Conservation (phyloP, 2,888 invertebrate genomes). For the Tanytarsus gracilentus region DNA sequence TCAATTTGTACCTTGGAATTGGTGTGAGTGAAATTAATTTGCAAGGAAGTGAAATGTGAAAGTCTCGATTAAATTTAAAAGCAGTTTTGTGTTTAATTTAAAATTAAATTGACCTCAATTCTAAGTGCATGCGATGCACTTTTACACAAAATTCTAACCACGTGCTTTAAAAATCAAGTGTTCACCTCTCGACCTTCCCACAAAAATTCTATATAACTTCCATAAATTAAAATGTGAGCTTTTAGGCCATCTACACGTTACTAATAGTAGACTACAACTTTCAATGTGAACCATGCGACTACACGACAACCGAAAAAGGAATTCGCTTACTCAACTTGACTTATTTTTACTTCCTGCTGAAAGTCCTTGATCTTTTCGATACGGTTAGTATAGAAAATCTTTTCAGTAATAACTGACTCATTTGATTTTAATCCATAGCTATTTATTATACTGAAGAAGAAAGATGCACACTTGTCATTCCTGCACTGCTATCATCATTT, state of each 20-base stretch:
- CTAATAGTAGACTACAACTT: background rate
- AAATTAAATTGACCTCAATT: too few relatives aligned
- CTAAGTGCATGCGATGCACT: too few relatives aligned
- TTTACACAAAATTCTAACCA: too few relatives aligned
- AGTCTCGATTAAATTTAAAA: too few relatives aligned
- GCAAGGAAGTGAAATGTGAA: too few relatives aligned
- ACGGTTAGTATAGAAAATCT: too few relatives aligned
- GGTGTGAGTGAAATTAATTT: background rate
- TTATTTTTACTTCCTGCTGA: conserved; percentile 47
- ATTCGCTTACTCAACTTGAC: conserved; percentile 36
- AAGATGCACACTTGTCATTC: conserved; percentile 10
- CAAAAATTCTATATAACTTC: background rate
- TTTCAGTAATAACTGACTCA: too few relatives aligned
- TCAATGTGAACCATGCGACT: conserved; percentile 7
- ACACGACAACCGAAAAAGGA: conserved; percentile 15
- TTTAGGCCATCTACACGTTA: background rate
- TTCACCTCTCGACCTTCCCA: background rate
- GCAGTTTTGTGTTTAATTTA: too few relatives aligned
- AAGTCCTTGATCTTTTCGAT: conserved; percentile 49
- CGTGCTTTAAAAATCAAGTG: background rate
- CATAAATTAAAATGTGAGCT: too few relatives aligned
- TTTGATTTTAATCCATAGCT: too few relatives aligned
- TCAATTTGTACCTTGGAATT: background rate
- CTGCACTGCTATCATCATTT: conserved; percentile 23
- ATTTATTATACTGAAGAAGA: conserved; percentile 11